Evolutionary conservation across 2,113 vertebrate genomes (phyloP).

Genomic region (Bujurquina vittata): DNA sequence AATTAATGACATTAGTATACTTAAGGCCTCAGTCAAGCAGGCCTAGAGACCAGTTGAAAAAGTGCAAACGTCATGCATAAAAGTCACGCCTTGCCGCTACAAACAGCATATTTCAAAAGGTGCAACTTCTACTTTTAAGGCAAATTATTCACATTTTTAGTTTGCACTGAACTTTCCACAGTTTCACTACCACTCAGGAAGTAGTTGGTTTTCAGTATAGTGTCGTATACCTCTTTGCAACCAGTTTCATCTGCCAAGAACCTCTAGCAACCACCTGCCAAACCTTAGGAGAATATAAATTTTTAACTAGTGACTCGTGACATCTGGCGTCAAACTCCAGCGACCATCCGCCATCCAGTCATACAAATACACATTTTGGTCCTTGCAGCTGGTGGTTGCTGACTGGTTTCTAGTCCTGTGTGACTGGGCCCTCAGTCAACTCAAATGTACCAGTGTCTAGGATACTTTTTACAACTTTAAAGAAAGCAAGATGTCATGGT

Average conservation of each 20-base stretch:
- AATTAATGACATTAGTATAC: not conserved
- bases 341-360: not conserved
- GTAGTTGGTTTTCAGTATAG: not conserved
- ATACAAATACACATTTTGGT: not conserved
- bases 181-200: not conserved
- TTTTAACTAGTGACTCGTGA: no score
- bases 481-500: not conserved
- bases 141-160: not conserved
- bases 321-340: not conserved
- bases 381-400: not conserved
- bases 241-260: not conserved
- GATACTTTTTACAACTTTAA: not conserved
- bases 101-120: not conserved
- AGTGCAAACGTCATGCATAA: not conserved
- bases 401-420: not conserved
- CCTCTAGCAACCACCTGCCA: not conserved
- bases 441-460: not conserved
- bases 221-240: not conserved
- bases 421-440: not conserved
- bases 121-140: not conserved
- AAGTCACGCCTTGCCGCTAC: not conserved
- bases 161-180: not conserved
- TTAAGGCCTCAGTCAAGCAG: not conserved
- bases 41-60: not conserved
- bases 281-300: no score